These are phyloP conservation scores for Drosophila sturtevanti DNA, from an alignment of 1,140 invertebrate species.

Conservation along the genomic window DNA sequence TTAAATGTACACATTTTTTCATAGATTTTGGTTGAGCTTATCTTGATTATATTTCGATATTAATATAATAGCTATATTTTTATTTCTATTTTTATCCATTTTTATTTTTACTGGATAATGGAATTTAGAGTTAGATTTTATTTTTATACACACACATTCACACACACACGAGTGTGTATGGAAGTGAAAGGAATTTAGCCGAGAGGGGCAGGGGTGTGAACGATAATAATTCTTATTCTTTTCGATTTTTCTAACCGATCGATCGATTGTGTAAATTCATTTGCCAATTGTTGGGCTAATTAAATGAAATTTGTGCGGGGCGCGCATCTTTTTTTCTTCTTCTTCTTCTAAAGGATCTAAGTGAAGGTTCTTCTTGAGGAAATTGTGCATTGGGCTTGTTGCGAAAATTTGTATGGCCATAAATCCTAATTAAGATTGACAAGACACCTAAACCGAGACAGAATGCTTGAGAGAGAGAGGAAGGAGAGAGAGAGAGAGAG, in stretches of 20 bases:
- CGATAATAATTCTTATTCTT: conserved; percentile 51
- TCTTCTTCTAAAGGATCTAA: not conserved
- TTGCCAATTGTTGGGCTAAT: conserved; percentile 76
- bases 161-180: not conserved
- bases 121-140: not conserved
- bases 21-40: no score
- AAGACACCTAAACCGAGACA: conserved; percentile 33
- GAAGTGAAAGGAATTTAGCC: not conserved
- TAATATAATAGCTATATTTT: no score
- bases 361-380: not conserved
- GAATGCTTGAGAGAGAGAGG: no score
- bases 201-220: conserved; percentile 22
- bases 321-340: conserved; percentile 12
- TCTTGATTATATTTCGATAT: no score
- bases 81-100: no score
- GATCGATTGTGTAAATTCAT: conserved; percentile 61
- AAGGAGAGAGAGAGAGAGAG: conserved; percentile 16
- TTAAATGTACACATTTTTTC: no score
- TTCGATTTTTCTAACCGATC: conserved; percentile 28
- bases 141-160: no score
- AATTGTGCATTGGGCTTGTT: not conserved
- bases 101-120: no score
- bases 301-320: conserved; percentile 39
- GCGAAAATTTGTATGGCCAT: conserved; percentile 50
- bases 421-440: conserved; percentile 78